phyloP scores from a whole-genome alignment of 2,888 invertebrate species.

The Unio pictorum region DNA sequence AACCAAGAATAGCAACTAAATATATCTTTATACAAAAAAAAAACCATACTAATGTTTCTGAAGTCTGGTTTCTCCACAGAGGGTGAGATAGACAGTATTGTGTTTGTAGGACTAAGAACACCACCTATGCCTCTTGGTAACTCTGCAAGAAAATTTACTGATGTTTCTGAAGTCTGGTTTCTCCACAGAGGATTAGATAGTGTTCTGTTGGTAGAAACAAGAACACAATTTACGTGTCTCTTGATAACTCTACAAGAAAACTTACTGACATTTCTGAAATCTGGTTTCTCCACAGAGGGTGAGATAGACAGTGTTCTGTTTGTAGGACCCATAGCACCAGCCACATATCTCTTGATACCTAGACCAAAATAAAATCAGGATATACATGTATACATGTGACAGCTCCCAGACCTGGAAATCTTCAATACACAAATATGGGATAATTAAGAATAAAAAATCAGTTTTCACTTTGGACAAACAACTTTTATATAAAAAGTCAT shows the following conservation, averaged over 20 bases:
- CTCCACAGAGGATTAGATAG: constrained; percentile 76
- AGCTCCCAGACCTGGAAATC: too few relatives aligned
- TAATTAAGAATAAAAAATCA: too few relatives aligned
- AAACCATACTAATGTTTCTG: constrained; percentile 75
- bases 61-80: constrained; percentile 76
- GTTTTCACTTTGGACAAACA: too few relatives aligned
- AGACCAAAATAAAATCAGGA: constrained; percentile 2
- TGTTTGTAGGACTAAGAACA: constrained; percentile 72
- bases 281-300: constrained; percentile 76
- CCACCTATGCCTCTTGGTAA: too few relatives aligned
- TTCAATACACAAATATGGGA: too few relatives aligned
- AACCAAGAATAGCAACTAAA: neutral
- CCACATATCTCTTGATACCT: constrained; percentile 71
- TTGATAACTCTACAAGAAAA: constrained; percentile 12
- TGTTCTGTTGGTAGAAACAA: constrained; percentile 74
- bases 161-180: constrained; percentile 76
- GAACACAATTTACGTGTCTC: too few relatives aligned
- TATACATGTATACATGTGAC: neutral
- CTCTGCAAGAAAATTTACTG: constrained; percentile 69
- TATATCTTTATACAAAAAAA: neutral
- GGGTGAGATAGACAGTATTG: constrained; percentile 76
- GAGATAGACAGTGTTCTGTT: constrained; percentile 77
- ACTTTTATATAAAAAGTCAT: too few relatives aligned
- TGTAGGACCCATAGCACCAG: constrained; percentile 76
- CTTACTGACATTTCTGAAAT: constrained; percentile 76